Evolutionary conservation across 2,113 vertebrate species (phyloP).

Genomic region (Protobothrops mucrosquamatus): DNA sequence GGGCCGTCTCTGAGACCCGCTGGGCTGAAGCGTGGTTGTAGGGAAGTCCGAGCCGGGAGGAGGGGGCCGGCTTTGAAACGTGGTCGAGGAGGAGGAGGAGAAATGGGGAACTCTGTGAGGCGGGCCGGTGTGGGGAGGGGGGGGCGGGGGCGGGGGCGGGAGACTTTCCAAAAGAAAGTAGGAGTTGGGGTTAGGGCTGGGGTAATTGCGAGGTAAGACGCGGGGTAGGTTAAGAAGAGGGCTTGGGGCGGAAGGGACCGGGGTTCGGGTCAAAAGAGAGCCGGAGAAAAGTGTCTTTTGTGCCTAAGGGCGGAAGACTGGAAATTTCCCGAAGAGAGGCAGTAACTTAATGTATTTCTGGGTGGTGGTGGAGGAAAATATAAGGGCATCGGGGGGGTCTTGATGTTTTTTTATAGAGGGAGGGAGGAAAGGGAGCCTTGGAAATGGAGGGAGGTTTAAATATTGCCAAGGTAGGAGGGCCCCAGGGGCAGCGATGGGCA

Average conservation of each 20-base stretch:
- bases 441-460: neutral
- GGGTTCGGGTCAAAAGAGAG: neutral
- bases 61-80: neutral
- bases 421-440: neutral
- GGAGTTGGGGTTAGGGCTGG: slow-evolving; percentile 35
- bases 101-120: neutral
- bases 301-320: neutral
- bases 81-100: neutral
- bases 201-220: neutral
- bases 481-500: neutral
- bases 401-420: neutral
- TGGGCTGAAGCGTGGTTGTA: neutral
- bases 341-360: neutral
- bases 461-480: neutral
- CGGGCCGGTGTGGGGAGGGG: neutral
- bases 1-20: neutral
- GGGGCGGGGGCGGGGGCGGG: neutral
- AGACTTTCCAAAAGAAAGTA: slow-evolving; percentile 39
- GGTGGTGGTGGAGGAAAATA: neutral
- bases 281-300: neutral
- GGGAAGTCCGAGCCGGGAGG: neutral
- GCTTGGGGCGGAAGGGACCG: neutral
- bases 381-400: neutral
- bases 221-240: neutral
- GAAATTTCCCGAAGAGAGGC: neutral